Base-by-base conservation (phyloP, 2,113 vertebrate genomes). In the Archilochus colubris region DNA sequence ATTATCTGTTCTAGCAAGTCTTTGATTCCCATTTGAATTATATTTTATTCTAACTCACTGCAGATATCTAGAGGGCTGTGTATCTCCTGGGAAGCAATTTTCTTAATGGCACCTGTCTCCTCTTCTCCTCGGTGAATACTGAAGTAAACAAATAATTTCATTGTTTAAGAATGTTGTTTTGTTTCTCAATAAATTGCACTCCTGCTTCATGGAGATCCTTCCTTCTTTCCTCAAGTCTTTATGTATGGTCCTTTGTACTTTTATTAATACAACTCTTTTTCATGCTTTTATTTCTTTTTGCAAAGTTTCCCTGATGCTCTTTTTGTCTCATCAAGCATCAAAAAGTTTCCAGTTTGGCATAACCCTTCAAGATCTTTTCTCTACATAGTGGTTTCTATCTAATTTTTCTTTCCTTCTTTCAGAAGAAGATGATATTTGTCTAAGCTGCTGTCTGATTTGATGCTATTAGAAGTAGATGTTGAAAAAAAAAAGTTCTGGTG, bases 71-170 rank as follows among this genome's bases (percentile, higher is more conserved):
- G 64, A 66, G 82, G 50, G 46, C 9, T 89, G 30, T 54, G 17
- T 23, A 13, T 86, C 88, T 92, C 82, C 87, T 88, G 93, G 89
- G 87, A 88, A 93, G 73, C 57, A 72, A 79, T 94, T 94, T 89
- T 86, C 91, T 93, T 93, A 89, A 95, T 95, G 91, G 53, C 72
- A 96, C 93, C 92, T 95, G 76, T 93, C 84, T 92, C 44, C 66
- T 89, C 43, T 86, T 87, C 67, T 94, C 82, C 88, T 93, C 86
- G 57, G 89, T 91, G 94, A 94, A 93, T 91, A 75, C 19, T 89
- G 82, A 93, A 94, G 59, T 88, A 97, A 97, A 94, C 87, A 96
- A 95, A 76, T 91, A 23, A 96, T 94, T 89, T 94, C 89, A 88
- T 89, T 83, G 58, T 82, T 89, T 90, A 91, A 86, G 66, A 90